Evolutionary conservation across 2,888 invertebrate species (phyloP).

Genomic region (Stenichneumon culpator): DNA sequence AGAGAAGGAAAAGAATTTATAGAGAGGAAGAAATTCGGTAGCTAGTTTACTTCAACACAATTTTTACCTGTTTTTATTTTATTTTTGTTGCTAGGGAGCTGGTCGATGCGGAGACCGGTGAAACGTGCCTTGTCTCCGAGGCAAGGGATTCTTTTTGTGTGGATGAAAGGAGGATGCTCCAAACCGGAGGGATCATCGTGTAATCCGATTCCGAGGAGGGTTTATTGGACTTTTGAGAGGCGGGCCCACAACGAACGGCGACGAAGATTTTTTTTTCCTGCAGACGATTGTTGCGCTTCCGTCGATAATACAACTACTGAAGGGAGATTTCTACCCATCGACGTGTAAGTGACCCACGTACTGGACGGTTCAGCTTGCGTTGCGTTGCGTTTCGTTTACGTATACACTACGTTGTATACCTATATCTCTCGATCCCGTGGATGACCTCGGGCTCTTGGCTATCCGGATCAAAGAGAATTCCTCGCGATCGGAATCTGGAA

Average conservation of each 20-base stretch:
- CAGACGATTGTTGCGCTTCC: conserved; percentile 22
- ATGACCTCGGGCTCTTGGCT: conserved; percentile 30
- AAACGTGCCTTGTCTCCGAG: conserved; percentile 47
- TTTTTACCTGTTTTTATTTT: background rate
- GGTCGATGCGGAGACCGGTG: background rate
- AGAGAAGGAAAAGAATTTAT: background rate
- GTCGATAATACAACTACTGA: conserved; percentile 30
- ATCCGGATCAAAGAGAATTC: conserved; percentile 68
- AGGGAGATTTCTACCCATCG: conserved; percentile 40
- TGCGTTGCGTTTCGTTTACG: background rate
- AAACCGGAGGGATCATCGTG: conserved; percentile 52
- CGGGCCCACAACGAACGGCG: conserved; percentile 32
- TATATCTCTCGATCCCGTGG: conserved; percentile 1
- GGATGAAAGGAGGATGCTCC: conserved; percentile 10
- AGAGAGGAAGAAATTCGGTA: conserved; percentile 21
- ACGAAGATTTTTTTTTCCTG: conserved; percentile 25
- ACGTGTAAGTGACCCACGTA: conserved; percentile 12
- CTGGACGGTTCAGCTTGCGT: background rate
- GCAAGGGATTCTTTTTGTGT: conserved; percentile 31
- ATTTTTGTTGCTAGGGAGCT: background rate
- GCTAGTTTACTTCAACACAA: conserved; percentile 11
- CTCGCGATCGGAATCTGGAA: conserved; percentile 70
- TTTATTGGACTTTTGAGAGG: conserved; percentile 40
- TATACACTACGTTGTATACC: conserved; percentile 9
- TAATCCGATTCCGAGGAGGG: conserved; percentile 60